Conservation (phyloP, 2,797 vertebrate species). For the Enteromius viviparus region DNA sequence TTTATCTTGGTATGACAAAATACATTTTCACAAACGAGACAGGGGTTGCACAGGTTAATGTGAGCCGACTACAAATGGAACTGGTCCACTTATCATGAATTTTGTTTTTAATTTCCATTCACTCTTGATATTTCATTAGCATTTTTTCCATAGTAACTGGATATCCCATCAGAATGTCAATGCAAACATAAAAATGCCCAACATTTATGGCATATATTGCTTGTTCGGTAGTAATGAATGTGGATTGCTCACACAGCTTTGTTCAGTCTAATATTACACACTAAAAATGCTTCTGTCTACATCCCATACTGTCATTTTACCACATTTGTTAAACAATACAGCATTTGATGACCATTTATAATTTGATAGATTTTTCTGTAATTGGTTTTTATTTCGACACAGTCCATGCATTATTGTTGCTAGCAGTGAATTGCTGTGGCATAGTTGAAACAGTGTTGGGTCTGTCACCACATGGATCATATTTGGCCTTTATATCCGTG, state of each 20-base stretch:
- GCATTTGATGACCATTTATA: not conserved
- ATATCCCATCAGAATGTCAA: slow-evolving; percentile 38
- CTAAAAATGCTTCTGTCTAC: not conserved
- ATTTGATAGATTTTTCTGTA: not conserved
- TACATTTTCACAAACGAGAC: not conserved
- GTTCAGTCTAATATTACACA: slow-evolving; percentile 25
- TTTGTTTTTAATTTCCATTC: not conserved
- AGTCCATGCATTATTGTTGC: slow-evolving; percentile 9
- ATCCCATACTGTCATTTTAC: slow-evolving; percentile 12
- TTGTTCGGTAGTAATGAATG: slow-evolving; percentile 8
- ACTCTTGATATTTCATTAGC: slow-evolving; percentile 27
- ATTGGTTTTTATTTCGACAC: not conserved
- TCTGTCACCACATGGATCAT: slow-evolving; percentile 26
- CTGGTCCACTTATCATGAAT: not conserved
- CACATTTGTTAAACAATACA: slow-evolving; percentile 7
- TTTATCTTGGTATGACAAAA: slow-evolving; percentile 15
- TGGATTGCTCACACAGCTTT: slow-evolving; percentile 8
- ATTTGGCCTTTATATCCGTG: slow-evolving; percentile 27
- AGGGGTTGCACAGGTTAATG: slow-evolving; percentile 6
- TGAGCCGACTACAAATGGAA: not conserved
- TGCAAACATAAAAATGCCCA: slow-evolving; percentile 22
- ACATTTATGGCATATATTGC: not conserved
- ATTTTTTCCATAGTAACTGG: slow-evolving; percentile 45
- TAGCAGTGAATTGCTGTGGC: slow-evolving; percentile 16
- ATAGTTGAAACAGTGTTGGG: slow-evolving; percentile 13